A percentile compares a stretch with the other conserved stretches of the same genome.
Conservation (phyloP, 2,113 vertebrate genomes). For the Nanorana parkeri region DNA sequence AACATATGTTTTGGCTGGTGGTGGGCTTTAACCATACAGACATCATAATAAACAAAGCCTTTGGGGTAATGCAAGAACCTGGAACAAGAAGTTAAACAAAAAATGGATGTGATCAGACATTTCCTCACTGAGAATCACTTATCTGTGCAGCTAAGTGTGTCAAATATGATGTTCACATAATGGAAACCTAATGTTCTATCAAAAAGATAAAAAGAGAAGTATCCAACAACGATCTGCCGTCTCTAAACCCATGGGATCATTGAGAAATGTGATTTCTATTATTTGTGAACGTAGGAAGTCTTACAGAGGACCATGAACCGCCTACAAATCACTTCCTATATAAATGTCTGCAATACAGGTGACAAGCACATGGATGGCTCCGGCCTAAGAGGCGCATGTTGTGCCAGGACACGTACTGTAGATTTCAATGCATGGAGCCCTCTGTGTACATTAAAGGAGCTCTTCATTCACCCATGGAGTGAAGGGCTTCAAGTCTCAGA, state of each 20-base stretch:
- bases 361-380: constrained; percentile 15
- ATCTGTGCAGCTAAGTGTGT: neutral
- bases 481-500: neutral
- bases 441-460: neutral
- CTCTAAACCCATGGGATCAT: neutral
- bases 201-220: neutral
- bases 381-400: neutral
- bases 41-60: too few species aligned
- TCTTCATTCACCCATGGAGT: too few species aligned
- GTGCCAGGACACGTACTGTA: constrained; percentile 18
- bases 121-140: too few species aligned
- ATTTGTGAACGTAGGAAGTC: neutral
- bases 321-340: constrained; percentile 41
- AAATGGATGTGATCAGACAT: too few species aligned
- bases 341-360: constrained; percentile 33
- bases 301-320: constrained; percentile 22
- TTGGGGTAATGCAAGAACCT: too few species aligned
- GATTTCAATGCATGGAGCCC: constrained; percentile 7
- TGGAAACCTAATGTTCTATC: neutral
- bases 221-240: neutral
- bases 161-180: neutral
- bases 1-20: too few species aligned
- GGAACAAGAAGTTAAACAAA: too few species aligned
- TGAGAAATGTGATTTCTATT: constrained; percentile 36
- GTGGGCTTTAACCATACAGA: too few species aligned